phyloP scores from a whole-genome alignment of 2,113 vertebrate genomes.

The Pteruthius melanotis region DNA sequence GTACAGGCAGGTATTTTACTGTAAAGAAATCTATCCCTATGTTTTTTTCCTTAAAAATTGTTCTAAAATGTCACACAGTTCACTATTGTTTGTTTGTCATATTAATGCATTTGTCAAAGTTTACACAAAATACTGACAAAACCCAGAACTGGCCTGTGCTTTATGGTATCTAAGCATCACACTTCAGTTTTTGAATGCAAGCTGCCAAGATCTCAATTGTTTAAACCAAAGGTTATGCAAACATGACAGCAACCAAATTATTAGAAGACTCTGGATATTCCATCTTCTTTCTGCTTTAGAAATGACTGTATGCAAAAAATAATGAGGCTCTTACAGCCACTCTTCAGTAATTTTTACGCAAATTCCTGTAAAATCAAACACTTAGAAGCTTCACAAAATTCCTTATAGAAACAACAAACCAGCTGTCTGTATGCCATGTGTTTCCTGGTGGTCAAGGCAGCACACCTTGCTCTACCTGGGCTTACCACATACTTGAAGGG shows the following conservation, averaged over 20 bases:
- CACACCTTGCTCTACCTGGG: neutral
- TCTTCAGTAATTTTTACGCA: neutral
- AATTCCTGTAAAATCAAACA: neutral
- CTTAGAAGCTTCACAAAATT: neutral
- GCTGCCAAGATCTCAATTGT: neutral
- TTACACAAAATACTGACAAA: conserved; percentile 14
- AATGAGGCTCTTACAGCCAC: neutral
- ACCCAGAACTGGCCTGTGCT: neutral
- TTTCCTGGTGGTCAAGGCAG: neutral
- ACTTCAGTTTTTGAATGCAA: neutral
- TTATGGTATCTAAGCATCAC: neutral
- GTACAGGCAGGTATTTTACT: neutral
- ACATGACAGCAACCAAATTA: neutral
- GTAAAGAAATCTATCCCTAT: neutral
- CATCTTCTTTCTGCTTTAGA: neutral
- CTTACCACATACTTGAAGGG: neutral
- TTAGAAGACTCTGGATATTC: neutral
- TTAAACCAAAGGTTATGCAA: conserved; percentile 35
- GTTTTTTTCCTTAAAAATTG: neutral
- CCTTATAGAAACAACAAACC: neutral
- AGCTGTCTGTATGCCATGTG: neutral
- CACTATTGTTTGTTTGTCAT: neutral
- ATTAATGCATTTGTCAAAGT: neutral
- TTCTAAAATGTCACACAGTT: neutral
- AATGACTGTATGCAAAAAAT: neutral